phyloP scores from a whole-genome alignment of 2,888 invertebrate genomes.

The Dexiosoma caninum region DNA sequence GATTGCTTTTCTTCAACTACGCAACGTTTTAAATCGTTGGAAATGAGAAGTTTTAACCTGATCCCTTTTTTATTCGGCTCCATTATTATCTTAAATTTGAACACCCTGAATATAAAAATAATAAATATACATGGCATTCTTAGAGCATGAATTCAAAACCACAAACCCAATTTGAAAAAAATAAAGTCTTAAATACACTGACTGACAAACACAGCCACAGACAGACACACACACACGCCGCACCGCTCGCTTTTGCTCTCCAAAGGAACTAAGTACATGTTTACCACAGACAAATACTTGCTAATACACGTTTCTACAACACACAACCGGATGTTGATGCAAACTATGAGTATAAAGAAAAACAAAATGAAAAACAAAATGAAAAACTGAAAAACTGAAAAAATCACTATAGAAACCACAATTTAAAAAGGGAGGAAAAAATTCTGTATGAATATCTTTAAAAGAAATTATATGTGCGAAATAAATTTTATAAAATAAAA shows the following conservation, averaged over 20 bases:
- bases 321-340: slow-evolving; percentile 41
- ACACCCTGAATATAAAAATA: not conserved
- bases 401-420: not conserved
- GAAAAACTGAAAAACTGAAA: too few relatives aligned
- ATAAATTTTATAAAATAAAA: slow-evolving; percentile 13
- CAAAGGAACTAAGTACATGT: slow-evolving; percentile 12
- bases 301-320: slow-evolving; percentile 14
- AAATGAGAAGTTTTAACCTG: too few relatives aligned
- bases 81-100: too few relatives aligned
- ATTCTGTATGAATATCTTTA: not conserved
- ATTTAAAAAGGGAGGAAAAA: not conserved
- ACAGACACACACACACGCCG: not conserved
- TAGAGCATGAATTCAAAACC: slow-evolving; percentile 8
- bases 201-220: not conserved
- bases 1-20: too few relatives aligned
- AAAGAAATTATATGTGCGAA: not conserved
- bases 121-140: slow-evolving; percentile 7
- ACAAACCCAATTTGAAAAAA: slow-evolving; percentile 35
- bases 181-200: not conserved
- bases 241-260: not conserved
- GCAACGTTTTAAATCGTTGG: too few relatives aligned
- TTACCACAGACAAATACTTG: slow-evolving; percentile 25
- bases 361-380: not conserved
- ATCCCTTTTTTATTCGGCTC: too few relatives aligned
- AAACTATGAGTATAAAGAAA: slow-evolving; percentile 6